A percentile compares a stretch with the other conserved stretches of the same genome.
Evolutionary conservation across 1,140 invertebrate species (phyloP).

Genomic region (Trichomalopsis sarcophagae): DNA sequence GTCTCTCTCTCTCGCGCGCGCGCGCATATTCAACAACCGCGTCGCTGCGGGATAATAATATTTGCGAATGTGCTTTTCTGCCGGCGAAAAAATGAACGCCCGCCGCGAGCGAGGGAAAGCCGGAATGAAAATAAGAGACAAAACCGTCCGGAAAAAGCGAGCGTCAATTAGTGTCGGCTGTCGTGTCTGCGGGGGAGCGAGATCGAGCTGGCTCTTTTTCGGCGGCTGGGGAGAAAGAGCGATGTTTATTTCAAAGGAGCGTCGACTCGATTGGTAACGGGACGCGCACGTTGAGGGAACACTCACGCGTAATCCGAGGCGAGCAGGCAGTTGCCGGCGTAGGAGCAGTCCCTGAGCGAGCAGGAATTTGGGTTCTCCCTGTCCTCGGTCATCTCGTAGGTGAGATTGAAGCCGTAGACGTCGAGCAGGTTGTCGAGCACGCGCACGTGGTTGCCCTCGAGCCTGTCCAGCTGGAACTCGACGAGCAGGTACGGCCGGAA

Average conservation of each 20-base stretch:
- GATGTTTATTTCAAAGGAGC: no score
- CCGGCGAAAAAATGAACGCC: background rate
- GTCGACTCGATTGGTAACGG: no score
- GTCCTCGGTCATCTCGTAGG: slow-evolving; percentile 84
- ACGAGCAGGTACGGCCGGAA: slow-evolving; percentile 86
- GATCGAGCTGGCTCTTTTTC: no score
- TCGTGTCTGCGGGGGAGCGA: no score
- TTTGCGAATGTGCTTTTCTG: slow-evolving; percentile 20
- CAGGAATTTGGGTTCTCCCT: slow-evolving; percentile 79
- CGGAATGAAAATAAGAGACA: slow-evolving; percentile 9
- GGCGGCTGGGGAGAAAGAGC: background rate
- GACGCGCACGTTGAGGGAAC: no score
- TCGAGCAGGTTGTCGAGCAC: slow-evolving; percentile 87
- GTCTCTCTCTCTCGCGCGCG: background rate
- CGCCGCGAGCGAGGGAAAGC: background rate
- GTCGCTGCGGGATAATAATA: background rate
- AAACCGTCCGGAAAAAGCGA: background rate
- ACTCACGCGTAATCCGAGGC: slow-evolving; percentile 81
- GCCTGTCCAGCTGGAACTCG: slow-evolving; percentile 82
- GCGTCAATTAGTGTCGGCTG: background rate
- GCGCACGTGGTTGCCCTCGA: slow-evolving; percentile 89
- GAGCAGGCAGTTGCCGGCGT: slow-evolving; percentile 88
- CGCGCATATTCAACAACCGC: background rate
- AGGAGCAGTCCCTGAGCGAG: slow-evolving; percentile 86
- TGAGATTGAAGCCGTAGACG: slow-evolving; percentile 94